Evolutionary conservation across 2,113 vertebrate species (phyloP).

Genomic region (Periophthalmodon schlosseri): DNA sequence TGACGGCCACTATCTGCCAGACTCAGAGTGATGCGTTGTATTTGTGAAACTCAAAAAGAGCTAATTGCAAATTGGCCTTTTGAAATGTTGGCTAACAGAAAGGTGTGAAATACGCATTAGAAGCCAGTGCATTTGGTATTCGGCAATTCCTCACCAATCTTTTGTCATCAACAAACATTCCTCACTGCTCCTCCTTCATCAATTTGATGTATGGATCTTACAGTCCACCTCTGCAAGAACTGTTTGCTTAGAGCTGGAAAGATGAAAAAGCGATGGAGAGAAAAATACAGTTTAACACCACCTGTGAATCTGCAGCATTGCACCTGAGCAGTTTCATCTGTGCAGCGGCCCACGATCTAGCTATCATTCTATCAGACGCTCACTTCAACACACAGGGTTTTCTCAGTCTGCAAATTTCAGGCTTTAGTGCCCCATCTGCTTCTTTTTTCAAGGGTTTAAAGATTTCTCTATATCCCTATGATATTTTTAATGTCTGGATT

Average conservation of each 20-base stretch:
- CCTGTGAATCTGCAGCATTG: constrained; percentile 43
- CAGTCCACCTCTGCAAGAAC: constrained; percentile 13
- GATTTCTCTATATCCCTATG: constrained; percentile 30
- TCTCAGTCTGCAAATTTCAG: constrained; percentile 55
- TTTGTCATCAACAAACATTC: constrained; percentile 24
- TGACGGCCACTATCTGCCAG: neutral
- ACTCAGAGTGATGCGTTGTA: too few relatives aligned
- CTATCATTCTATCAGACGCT: constrained; percentile 51
- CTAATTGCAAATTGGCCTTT: constrained; percentile 54
- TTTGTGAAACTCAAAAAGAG: neutral
- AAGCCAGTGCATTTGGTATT: constrained; percentile 15
- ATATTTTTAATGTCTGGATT: constrained; percentile 16
- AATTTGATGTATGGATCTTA: constrained; percentile 39
- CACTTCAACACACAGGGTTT: constrained; percentile 48
- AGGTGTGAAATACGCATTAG: constrained; percentile 21
- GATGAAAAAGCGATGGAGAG: constrained; percentile 42
- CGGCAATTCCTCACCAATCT: constrained; percentile 18
- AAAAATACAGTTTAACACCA: constrained; percentile 47
- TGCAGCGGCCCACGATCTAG: constrained; percentile 49
- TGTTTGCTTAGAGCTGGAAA: constrained; percentile 31
- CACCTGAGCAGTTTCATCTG: constrained; percentile 55
- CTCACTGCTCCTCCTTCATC: constrained; percentile 29
- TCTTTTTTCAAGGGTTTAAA: constrained; percentile 39
- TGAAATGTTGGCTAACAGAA: constrained; percentile 62
- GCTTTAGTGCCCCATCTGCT: constrained; percentile 39